These are phyloP conservation scores for Onchidella celtica DNA, from an alignment of 2,888 invertebrate genomes.

Conservation along the genomic window DNA sequence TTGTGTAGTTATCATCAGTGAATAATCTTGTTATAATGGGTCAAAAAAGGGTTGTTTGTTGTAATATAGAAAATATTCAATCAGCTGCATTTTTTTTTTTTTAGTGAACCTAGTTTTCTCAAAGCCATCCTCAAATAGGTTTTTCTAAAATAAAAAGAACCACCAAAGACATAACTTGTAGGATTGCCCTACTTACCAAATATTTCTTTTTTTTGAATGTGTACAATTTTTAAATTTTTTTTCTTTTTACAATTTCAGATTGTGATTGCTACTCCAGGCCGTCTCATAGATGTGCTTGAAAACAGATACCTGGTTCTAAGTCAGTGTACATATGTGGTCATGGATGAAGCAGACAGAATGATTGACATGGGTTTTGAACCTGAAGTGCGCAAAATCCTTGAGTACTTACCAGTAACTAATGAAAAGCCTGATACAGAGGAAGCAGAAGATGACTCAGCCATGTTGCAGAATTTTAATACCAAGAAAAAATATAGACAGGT, in stretches of 20 bases:
- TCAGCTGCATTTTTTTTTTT: too few species aligned
- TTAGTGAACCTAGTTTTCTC: too few species aligned
- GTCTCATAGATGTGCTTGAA: conserved; percentile 98
- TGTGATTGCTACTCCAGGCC: conserved; percentile 99
- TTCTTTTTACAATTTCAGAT: conserved; percentile 84
- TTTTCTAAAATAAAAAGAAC: too few species aligned
- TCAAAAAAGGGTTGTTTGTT: too few species aligned
- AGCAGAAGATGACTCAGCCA: conserved; percentile 94
- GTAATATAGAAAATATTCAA: too few species aligned
- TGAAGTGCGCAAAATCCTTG: conserved; percentile 96
- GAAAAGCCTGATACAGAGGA: conserved; percentile 98
- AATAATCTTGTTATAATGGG: too few species aligned
- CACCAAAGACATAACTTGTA: too few species aligned
- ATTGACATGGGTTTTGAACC: conserved; percentile 99
- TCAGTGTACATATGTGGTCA: conserved; percentile 97
- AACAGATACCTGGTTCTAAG: conserved; percentile 97
- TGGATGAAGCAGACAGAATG: conserved; percentile 96
- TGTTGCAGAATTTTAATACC: conserved; percentile 95
- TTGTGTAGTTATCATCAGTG: too few species aligned
- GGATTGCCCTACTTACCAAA: too few species aligned
- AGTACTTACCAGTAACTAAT: conserved; percentile 98
- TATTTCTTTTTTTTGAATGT: too few species aligned
- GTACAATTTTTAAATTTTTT: too few species aligned
- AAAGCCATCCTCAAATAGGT: too few species aligned
- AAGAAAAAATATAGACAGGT: conserved; percentile 97